Evolutionary conservation across 2,888 invertebrate species (phyloP), one percentile per base, ranked within the genome.

Genomic region (Caenorhabditis virilis): DNA sequence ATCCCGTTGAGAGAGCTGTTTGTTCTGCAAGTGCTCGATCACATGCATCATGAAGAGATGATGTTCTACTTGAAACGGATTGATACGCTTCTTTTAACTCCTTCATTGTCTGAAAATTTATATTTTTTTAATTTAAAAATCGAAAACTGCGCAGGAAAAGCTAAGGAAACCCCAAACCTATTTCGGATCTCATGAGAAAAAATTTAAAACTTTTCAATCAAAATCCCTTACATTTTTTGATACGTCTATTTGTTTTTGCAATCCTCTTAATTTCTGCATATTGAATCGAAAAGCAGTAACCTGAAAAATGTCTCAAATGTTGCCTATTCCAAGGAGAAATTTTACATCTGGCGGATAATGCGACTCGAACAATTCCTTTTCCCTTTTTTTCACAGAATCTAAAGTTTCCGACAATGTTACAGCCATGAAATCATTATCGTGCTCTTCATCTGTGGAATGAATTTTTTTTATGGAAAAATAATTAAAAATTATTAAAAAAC

Each of bases 21-120:
- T 81, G 79, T 30, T 79, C 69, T n/a, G 76, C 76, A 56, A 80
- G 68, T 51, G 80, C 78, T 33, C 77, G 69, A 58, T 81, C 81
- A 58, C 81, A 81, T 1, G 82, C 81, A 59, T 81, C 78, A 55
- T 81, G 81, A 30, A 81, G 68, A 5, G 79, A 76, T 2, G 74
- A 78, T 9, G 81, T 81, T 22, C 79, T 58, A n/a, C 72, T 76
- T 13, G 79, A 77, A 4, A 81, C 81, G 26, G 76, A 69, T 26
- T 71, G 50, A 50, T 81, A 81, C 18, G 76, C 74, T 15, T 61
- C 59, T 16, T 59, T 57, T 11, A 81, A 56, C 23, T 81, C 77
- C 15, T 48, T 51, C 66, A 81, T 70, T 20, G 60, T 80, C 78
- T 80, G 51, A n/a, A 74, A 36, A n/a, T 50, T 41, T 39, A n/a